Evolutionary conservation across 2,888 invertebrate species (phyloP), one percentile per base, ranked within the genome.

Genomic region (Prostheceraeus crozeri): DNA sequence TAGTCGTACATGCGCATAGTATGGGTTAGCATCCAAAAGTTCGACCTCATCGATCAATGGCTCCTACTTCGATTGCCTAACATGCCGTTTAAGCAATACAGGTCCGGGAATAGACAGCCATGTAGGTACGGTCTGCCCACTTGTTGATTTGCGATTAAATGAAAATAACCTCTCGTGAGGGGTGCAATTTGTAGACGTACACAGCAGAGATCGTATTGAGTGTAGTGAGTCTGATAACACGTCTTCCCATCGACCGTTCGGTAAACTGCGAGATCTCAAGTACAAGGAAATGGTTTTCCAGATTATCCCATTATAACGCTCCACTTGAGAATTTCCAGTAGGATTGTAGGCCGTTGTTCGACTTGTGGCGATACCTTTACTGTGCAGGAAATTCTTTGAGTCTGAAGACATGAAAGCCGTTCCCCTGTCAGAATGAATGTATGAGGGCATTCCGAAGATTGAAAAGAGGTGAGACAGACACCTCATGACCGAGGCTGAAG

Each of bases 361-460:
- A 21, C 60, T 48, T 28, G 63, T 51, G 16, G 65, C 62, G 10
- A 63, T 56, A 2, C 62, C 63, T 8, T 53, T 19, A 1, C 35
- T 23, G 3, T 25, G 10, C 6, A 64, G 25, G 40, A 55, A 67
- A 6, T 23, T 35, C 46, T 46, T 53, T 14, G 67, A 48, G 35
- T 66, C 64, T 16, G 45, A 35, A 8, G 63, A 63, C 62, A 66
- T 64, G 45, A 67, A 67, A 1, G 66, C 53, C 10, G 55, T 8
- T 14, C 65, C 63, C 27, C 65, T 14, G 31, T 63, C 64, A 1
- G 57, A 61, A 55, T 67, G 66, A 30, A 65, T 63, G 28, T 35
- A 64, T 19, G 46, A 31, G 1, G 61, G 61, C 48, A 61, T 63
- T 6, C 59, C 61, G 62, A 63, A 66, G 16, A 51, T 62, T 33